Conservation (phyloP, 2,888 invertebrate species). For the Pandemis cinnamomeana region DNA sequence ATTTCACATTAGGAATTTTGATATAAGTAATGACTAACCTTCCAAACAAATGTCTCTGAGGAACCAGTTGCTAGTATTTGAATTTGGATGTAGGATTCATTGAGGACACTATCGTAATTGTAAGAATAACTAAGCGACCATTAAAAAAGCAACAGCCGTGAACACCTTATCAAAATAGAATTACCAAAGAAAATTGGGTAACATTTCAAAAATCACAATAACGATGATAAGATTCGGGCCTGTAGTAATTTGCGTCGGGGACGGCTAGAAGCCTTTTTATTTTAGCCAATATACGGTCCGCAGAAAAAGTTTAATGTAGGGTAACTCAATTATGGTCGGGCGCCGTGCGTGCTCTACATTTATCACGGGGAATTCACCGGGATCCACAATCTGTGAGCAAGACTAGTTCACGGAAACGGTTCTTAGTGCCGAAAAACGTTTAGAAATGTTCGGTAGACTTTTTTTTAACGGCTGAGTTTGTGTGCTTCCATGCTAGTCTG, state of each 20-base stretch:
- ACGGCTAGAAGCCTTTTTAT: conserved; percentile 63
- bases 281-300: conserved; percentile 68
- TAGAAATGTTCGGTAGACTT: background rate
- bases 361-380: conserved; percentile 49
- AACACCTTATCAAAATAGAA: background rate
- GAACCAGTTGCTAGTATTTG: too few relatives aligned
- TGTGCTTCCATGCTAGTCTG: too few relatives aligned
- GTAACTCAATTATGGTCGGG: conserved; percentile 69
- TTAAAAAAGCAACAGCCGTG: too few relatives aligned
- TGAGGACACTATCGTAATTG: too few relatives aligned
- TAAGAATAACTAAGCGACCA: too few relatives aligned
- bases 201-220: conserved; percentile 52
- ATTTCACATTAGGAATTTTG: too few relatives aligned
- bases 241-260: conserved; percentile 63
- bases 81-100: too few relatives aligned
- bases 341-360: conserved; percentile 61
- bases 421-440: background rate
- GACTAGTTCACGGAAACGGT: conserved; percentile 5
- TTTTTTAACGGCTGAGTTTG: background rate
- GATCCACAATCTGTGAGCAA: conserved; percentile 21
- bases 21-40: too few relatives aligned
- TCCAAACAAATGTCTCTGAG: too few relatives aligned
- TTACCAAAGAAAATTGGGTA: conserved; percentile 14
- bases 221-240: conserved; percentile 63
- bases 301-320: conserved; percentile 74